Percentiles rank a stretch among this genome's conserved stretches.
These are phyloP conservation scores for Coregonus ussuriensis DNA, from an alignment of 2,797 vertebrate species.

Conservation along the genomic window DNA sequence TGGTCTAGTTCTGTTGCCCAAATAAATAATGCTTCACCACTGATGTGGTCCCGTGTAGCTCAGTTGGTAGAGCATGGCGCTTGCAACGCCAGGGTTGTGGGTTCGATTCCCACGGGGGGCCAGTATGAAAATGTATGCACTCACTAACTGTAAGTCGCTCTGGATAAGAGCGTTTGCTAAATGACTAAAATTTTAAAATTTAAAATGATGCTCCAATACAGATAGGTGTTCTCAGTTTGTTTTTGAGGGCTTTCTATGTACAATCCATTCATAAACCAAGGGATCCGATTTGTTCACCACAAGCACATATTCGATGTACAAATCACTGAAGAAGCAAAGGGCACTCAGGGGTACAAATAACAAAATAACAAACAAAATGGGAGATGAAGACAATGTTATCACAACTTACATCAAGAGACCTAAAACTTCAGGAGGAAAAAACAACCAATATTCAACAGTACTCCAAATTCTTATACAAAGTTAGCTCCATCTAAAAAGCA, in stretches of 20 bases:
- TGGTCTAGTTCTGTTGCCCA: not conserved
- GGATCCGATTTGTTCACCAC: not conserved
- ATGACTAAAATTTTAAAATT: no score
- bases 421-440: conserved; percentile 67
- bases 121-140: no score
- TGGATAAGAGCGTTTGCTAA: no score
- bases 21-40: conserved; percentile 13
- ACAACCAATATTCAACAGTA: conserved; percentile 78
- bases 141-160: no score
- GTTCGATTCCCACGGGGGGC: no score
- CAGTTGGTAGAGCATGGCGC: no score
- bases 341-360: conserved; percentile 47
- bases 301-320: conserved; percentile 38
- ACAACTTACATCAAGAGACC: conserved; percentile 60
- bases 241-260: conserved; percentile 27
- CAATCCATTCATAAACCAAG: conserved; percentile 26
- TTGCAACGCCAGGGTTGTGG: no score
- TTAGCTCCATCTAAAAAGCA: conserved; percentile 87
- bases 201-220: conserved; percentile 13
- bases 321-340: conserved; percentile 52
- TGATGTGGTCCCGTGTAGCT: not conserved
- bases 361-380: conserved; percentile 3
- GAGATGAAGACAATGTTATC: conserved; percentile 30
- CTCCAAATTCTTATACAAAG: conserved; percentile 84
- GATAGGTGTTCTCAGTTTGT: conserved; percentile 22